These are phyloP conservation scores for Cryptocheilus praepositus DNA, from an alignment of 2,888 invertebrate genomes.

Conservation along the genomic window DNA sequence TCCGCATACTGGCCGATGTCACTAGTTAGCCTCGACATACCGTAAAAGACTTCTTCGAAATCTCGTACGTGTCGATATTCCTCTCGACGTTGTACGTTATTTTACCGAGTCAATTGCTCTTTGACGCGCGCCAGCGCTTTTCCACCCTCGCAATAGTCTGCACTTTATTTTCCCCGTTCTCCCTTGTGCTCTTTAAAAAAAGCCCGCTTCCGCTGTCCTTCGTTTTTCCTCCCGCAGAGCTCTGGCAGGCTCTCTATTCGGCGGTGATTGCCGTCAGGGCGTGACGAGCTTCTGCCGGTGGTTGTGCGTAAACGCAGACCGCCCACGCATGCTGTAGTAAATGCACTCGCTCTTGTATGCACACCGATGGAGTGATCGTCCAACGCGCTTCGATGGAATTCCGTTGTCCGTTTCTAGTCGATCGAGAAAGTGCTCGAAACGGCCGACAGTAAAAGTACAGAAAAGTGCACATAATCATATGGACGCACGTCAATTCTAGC, in stretches of 20 bases:
- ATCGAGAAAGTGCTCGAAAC: too few relatives aligned
- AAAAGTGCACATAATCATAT: too few relatives aligned
- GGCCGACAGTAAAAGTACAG: too few relatives aligned
- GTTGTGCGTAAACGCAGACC: slow-evolving; percentile 6
- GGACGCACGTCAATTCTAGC: background rate
- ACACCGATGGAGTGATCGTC: background rate
- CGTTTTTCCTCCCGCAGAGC: background rate
- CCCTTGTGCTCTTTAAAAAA: background rate
- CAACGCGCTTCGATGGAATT: slow-evolving; percentile 9
- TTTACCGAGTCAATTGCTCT: slow-evolving; percentile 9
- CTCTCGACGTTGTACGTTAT: background rate
- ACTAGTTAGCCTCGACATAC: too few relatives aligned
- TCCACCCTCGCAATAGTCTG: slow-evolving; percentile 4
- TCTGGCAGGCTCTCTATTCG: background rate
- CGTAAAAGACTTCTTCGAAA: background rate
- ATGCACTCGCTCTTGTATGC: background rate
- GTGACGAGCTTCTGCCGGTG: background rate
- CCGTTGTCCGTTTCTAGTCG: slow-evolving; percentile 8
- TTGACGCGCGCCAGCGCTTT: background rate
- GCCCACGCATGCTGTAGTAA: background rate
- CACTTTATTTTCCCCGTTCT: slow-evolving; percentile 13
- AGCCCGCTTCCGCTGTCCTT: background rate
- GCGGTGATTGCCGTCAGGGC: background rate
- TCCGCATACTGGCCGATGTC: too few relatives aligned
- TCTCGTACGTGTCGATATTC: background rate